Base-by-base conservation (phyloP, 2,113 vertebrate genomes). In the Peucedramus taeniatus region DNA sequence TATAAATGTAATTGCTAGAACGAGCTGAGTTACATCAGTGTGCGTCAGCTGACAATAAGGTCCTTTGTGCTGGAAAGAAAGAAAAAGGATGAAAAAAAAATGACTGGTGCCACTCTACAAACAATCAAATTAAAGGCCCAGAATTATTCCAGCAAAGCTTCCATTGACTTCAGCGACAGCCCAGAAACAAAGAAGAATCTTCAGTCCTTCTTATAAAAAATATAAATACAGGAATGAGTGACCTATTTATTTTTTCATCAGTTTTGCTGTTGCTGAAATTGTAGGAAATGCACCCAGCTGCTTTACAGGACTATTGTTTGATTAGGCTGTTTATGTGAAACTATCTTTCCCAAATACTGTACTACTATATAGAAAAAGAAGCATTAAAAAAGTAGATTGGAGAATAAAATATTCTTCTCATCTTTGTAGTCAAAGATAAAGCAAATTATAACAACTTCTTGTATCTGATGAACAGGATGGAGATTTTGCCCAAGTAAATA, bases 241-340 rank as follows among this genome's bases (percentile, higher is more conserved):
- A 92, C 83, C 89, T 91, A 87, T 60, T 90, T 78, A 81, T 68
- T 90, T 95, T 95, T 94, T 74, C 24, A 37, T 71, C 44, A 53
- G 60, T 40, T 63, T 51, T 78, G 51, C 28, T 89, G 31, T 78
- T 81, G 44, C 76, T 84, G 79, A 87, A 91, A 77, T 83, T 70
- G 39, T 75, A 81, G 71, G 27, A 94, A 75, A 94, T 57, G 79
- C 31, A 88, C 20, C 56, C 80, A 37, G 66, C 26, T 78, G 64
- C 10, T 87, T 87, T 64, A 78, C 44, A 78, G 44, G 90, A 83
- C 22, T 86, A 71, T 20, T 77, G 75, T 66, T 74, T 51, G 75
- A 40, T 81, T 40, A 83, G 76, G n/a, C 44, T 88, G 68, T 37
- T 91, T 76, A 49, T 26, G 14, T 45, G 61, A 79, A 91, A 57